These are phyloP conservation scores for Platyrinchus mystaceus DNA, from an alignment of 2,797 vertebrate genomes.

Conservation along the genomic window DNA sequence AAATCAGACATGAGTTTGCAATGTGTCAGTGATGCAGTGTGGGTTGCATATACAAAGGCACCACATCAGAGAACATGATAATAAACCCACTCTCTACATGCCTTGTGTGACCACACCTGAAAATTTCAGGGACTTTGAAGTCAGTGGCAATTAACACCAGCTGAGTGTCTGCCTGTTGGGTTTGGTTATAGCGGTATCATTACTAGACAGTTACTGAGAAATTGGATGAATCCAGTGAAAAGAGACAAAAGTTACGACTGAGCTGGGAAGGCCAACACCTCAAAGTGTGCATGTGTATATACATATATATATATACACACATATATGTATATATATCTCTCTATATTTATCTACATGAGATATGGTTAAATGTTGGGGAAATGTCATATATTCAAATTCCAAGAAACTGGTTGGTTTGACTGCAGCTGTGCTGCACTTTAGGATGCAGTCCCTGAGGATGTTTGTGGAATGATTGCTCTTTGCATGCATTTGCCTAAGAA, in stretches of 20 bases:
- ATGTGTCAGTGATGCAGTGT: not conserved
- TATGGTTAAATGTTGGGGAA: not conserved
- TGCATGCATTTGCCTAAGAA: not conserved
- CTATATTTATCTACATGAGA: not conserved
- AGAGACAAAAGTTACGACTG: not conserved
- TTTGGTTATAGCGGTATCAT: not conserved
- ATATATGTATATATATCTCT: too few relatives aligned
- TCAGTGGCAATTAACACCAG: not conserved
- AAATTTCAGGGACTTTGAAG: conserved; percentile 16
- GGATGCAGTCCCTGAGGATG: not conserved
- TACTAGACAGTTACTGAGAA: not conserved
- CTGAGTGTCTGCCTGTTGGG: not conserved
- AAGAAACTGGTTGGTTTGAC: not conserved
- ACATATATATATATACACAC: too few relatives aligned
- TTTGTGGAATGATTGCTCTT: not conserved
- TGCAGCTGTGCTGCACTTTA: not conserved
- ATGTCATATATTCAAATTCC: not conserved
- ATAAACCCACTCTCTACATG: not conserved
- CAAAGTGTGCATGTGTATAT: accelerated
- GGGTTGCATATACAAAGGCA: not conserved
- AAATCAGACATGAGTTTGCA: conserved; percentile 10
- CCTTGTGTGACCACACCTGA: conserved; percentile 27
- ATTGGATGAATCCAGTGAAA: not conserved
- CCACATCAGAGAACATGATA: conserved; percentile 20
- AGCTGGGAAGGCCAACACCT: not conserved